These are phyloP conservation scores for Diarsia brunnea DNA, from an alignment of 2,888 invertebrate species.

Conservation along the genomic window DNA sequence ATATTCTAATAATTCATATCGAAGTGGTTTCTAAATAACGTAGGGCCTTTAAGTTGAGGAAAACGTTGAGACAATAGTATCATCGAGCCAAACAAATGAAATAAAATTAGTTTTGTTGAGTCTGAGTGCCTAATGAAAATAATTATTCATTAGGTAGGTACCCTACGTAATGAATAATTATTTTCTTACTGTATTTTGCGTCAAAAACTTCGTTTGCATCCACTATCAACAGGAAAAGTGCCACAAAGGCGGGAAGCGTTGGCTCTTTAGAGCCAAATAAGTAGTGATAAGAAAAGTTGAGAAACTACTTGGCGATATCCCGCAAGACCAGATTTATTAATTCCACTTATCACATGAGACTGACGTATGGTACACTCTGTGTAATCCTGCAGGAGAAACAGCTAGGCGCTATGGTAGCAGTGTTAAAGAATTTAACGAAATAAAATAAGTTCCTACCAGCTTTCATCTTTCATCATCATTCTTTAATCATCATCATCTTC, in stretches of 20 bases:
- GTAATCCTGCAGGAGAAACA: not conserved
- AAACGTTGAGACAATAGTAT: conserved; percentile 39
- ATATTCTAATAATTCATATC: not conserved
- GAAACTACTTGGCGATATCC: not conserved
- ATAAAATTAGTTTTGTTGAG: not conserved
- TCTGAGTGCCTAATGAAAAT: not conserved
- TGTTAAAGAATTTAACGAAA: not conserved
- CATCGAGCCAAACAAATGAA: conserved; percentile 13
- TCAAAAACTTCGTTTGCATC: not conserved
- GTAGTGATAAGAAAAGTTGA: not conserved
- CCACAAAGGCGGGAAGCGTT: not conserved
- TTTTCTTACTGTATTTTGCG: not conserved
- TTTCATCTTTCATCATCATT: too few species aligned
- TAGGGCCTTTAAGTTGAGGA: conserved; percentile 26
- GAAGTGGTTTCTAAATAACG: conserved; percentile 9
- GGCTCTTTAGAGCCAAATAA: not conserved
- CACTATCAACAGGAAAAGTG: not conserved
- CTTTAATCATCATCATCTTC: not conserved
- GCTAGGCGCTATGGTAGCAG: not conserved
- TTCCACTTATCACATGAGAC: not conserved
- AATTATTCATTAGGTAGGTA: too few species aligned
- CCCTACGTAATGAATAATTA: too few species aligned
- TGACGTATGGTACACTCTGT: not conserved
- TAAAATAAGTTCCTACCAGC: not conserved
- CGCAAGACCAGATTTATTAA: not conserved